Percentiles rank a stretch among this genome's conserved stretches.
These are phyloP conservation scores for Brenthis daphne DNA, from an alignment of 2,888 invertebrate species.

Conservation along the genomic window DNA sequence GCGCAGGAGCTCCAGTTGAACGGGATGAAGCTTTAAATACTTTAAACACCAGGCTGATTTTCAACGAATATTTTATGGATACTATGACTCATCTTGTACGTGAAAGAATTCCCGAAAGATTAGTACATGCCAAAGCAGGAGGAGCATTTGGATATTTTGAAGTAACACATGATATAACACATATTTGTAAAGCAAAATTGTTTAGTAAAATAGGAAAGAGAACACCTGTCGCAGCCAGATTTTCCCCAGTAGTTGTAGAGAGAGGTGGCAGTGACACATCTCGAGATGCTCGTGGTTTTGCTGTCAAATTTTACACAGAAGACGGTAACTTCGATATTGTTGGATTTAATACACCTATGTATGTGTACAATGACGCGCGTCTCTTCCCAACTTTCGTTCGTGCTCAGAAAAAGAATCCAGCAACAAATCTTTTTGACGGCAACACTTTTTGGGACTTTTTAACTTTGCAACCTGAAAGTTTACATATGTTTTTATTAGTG, in stretches of 20 bases:
- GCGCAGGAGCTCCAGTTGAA: constrained; percentile 89
- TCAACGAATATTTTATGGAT: constrained; percentile 89
- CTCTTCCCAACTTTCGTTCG: constrained; percentile 95
- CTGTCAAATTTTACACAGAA: constrained; percentile 94
- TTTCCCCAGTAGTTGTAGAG: constrained; percentile 91
- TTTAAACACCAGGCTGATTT: constrained; percentile 88
- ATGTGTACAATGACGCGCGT: constrained; percentile 92
- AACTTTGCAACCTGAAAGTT: constrained; percentile 90
- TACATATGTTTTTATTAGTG: constrained; percentile 90
- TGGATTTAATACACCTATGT: constrained; percentile 94
- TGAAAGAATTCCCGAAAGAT: constrained; percentile 95
- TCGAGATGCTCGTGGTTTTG: constrained; percentile 93
- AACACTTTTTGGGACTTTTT: constrained; percentile 97
- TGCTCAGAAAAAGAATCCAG: constrained; percentile 95
- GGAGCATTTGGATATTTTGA: constrained; percentile 93
- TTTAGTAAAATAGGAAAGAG: constrained; percentile 88
- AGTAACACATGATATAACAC: constrained; percentile 90
- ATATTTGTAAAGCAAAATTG: constrained; percentile 88
- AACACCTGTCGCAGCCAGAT: constrained; percentile 88
- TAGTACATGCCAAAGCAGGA: constrained; percentile 96
- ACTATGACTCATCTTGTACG: constrained; percentile 90
- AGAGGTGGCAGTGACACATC: constrained; percentile 92
- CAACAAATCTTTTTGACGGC: constrained; percentile 90
- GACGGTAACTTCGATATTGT: constrained; percentile 95
- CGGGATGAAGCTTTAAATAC: constrained; percentile 87